Evolutionary conservation across 2,113 vertebrate species (phyloP).

Genomic region (Serinus canaria): DNA sequence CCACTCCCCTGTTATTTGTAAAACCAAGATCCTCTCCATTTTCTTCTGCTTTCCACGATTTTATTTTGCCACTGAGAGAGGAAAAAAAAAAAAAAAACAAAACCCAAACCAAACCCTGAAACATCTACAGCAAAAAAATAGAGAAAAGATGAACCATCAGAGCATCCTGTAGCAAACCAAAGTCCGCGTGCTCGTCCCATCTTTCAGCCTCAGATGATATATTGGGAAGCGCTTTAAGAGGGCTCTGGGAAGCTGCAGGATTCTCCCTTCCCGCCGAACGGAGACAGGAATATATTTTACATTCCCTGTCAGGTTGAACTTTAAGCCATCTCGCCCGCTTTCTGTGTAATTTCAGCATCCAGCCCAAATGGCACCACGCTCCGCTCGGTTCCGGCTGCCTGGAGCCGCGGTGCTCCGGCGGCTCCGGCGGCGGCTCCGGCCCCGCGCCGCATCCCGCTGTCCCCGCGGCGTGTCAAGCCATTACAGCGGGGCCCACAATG

Average conservation of each 20-base stretch:
- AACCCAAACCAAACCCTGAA: neutral
- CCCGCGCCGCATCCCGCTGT: conserved; percentile 43
- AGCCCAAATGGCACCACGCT: conserved; percentile 77
- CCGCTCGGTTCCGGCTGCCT: conserved; percentile 75
- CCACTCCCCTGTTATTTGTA: neutral
- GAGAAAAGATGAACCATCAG: neutral
- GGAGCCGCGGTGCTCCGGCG: conserved; percentile 70
- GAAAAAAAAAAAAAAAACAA: too few species aligned
- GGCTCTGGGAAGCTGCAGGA: conserved; percentile 23
- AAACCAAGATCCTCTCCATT: neutral
- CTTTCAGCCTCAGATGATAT: neutral
- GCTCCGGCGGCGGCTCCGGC: conserved; percentile 48
- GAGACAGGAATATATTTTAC: conserved; percentile 74
- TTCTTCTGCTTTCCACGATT: neutral
- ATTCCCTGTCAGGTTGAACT: conserved; percentile 77
- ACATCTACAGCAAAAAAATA: neutral
- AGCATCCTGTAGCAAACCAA: rapidly evolving
- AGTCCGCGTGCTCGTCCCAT: neutral
- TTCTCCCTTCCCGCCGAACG: conserved; percentile 51
- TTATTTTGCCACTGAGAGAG: neutral
- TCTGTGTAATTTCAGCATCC: conserved; percentile 67
- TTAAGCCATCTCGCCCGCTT: conserved; percentile 73
- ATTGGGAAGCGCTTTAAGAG: neutral
- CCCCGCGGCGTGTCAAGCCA: conserved; percentile 81
- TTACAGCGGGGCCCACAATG: conserved; percentile 79